Percentiles rank a stretch among this genome's conserved stretches.
phyloP scores from a whole-genome alignment of 2,113 vertebrate species.

The Myodes glareolus region DNA sequence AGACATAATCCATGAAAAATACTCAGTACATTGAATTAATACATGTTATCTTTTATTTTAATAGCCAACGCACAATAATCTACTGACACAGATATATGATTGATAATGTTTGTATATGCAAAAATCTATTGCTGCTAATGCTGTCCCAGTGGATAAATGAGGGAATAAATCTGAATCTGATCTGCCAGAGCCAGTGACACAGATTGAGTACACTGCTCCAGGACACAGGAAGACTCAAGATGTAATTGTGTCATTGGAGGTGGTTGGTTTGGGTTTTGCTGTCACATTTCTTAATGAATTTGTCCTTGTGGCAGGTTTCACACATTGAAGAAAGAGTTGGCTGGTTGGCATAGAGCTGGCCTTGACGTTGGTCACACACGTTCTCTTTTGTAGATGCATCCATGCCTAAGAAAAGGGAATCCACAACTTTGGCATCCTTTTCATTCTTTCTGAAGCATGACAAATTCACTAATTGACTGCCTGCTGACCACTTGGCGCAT shows the following conservation, averaged over 20 bases:
- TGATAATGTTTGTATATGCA: background rate
- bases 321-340: background rate
- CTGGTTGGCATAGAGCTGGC: background rate
- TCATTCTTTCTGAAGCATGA: background rate
- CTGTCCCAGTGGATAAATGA: background rate
- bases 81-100: background rate
- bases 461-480: constrained; percentile 44
- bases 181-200: background rate
- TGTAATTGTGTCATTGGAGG: background rate
- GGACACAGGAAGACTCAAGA: background rate
- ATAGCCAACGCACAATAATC: background rate
- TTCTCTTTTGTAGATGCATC: background rate
- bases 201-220: background rate
- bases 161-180: background rate
- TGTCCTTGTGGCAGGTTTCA: background rate
- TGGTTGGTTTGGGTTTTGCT: background rate
- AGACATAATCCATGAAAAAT: constrained; percentile 32
- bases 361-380: background rate
- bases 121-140: background rate
- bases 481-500: constrained; percentile 49
- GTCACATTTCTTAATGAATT: background rate
- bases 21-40: constrained; percentile 11
- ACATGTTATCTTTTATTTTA: constrained; percentile 47
- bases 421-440: constrained; percentile 56
- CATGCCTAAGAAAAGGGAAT: background rate